phyloP scores from a whole-genome alignment of 1,140 invertebrate species.

The Drosophila mayri region DNA sequence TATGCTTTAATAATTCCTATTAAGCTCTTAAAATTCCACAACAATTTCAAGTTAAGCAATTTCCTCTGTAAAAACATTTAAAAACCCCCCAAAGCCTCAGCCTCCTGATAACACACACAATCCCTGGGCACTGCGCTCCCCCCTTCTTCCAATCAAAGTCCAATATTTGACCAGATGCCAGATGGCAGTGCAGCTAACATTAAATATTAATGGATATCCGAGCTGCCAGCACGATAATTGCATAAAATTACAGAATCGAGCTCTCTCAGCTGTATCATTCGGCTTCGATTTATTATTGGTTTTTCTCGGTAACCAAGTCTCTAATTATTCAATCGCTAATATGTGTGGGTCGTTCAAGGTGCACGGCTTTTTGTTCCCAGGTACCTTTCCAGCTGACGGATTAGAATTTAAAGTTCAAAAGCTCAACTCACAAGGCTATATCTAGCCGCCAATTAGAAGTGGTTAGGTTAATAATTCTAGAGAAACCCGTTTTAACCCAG shows the following conservation, averaged over 20 bases:
- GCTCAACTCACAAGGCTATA: conserved; percentile 54
- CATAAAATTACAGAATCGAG: conserved; percentile 48
- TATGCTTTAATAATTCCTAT: no score
- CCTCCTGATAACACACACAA: conserved; percentile 20
- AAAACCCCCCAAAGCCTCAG: neutral
- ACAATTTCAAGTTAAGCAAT: neutral
- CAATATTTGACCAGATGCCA: conserved; percentile 36
- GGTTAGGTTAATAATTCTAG: conserved; percentile 14
- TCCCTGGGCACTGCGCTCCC: no score
- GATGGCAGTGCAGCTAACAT: conserved; percentile 30
- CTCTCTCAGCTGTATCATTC: conserved; percentile 19
- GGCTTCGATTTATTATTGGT: conserved; percentile 34
- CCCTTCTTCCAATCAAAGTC: conserved; percentile 22
- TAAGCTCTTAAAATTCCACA: no score
- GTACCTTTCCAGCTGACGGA: conserved; percentile 23
- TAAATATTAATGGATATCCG: conserved; percentile 52
- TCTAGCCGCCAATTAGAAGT: conserved; percentile 33
- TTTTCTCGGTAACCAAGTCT: conserved; percentile 29
- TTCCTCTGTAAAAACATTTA: neutral
- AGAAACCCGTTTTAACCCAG: conserved; percentile 23
- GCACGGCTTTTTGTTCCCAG: conserved; percentile 41
- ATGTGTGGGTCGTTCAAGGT: conserved; percentile 58
- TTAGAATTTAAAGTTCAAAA: conserved; percentile 66
- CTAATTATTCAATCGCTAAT: conserved; percentile 65
- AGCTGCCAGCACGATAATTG: conserved; percentile 43